Evolutionary conservation across 1,140 invertebrate species (phyloP), one percentile per base, ranked within the genome.

Genomic region (Hestina assimilis): DNA sequence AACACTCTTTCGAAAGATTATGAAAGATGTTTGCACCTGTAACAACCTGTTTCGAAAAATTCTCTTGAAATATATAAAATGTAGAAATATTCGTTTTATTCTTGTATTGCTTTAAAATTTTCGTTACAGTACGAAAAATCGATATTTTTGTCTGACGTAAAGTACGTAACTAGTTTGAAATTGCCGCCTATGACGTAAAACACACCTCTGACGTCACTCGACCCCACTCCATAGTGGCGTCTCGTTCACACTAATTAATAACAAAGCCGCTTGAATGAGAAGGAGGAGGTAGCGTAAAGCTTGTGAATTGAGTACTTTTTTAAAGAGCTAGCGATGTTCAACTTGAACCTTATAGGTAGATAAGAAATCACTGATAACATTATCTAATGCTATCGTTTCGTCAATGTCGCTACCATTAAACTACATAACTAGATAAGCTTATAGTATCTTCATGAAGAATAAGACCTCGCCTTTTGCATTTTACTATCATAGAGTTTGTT

Each of bases 181-280:
- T 88, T 89, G 82, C 79, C 88, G 87, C 87, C 78, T 68, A 66
- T 89, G 86, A 89, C 88, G 88, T 89, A 78, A 87, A 74, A 66
- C 57, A 61, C 59, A 55, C 61, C 50, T 69, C 69, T 80, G 80
- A 83, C 82, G 83, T 83, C 82, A 87, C 75, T 43, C 52, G 43
- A 19, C 52, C 59, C 69, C 47, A 47, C 66, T 50, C 66, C 48
- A 48, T 69, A 38, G 35, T 45, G 7, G 50, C 28, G 21, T 72
- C 75, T 77, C 74, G n/a, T 42, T 83, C 69, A 45, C 58, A 54
- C 76, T 31, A 58, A 66, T 52, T 20, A 66, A 45, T 63, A 67
- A 70, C 72, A 66, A 67, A 63, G 67, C 51, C 47, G 67, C 53
- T 65, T 26, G 69, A 88, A 55, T 59, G 80, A 78, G 71, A 87